These are phyloP conservation scores for Aricia artaxerxes DNA, from an alignment of 2,888 invertebrate genomes.

Conservation along the genomic window DNA sequence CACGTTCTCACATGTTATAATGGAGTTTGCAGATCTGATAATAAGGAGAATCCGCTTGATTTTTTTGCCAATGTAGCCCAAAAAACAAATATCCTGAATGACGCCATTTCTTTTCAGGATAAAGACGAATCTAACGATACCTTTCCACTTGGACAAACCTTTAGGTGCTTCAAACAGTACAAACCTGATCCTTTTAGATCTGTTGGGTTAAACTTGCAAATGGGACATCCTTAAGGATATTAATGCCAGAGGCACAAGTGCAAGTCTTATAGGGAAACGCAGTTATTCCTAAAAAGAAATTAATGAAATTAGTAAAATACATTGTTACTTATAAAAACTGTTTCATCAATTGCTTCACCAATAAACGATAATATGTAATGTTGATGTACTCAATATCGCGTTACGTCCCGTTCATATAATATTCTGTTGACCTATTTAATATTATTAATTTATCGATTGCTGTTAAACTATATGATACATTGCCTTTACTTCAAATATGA, in stretches of 20 bases:
- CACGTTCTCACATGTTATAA: neutral
- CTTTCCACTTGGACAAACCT: too few relatives aligned
- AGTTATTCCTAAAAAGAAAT: too few relatives aligned
- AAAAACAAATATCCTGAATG: too few relatives aligned
- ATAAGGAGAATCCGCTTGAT: neutral
- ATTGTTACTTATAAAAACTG: neutral
- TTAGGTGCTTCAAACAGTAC: too few relatives aligned
- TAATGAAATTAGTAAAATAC: too few relatives aligned
- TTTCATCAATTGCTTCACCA: neutral
- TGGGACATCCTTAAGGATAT: too few relatives aligned
- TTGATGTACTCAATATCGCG: neutral
- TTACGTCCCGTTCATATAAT: neutral
- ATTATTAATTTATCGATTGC: constrained; percentile 1
- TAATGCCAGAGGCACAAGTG: too few relatives aligned
- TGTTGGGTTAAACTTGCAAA: too few relatives aligned
- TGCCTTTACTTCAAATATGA: neutral
- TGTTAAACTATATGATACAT: neutral
- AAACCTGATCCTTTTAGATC: too few relatives aligned
- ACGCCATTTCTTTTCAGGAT: too few relatives aligned
- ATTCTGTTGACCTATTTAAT: constrained; percentile 15
- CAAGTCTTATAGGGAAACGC: too few relatives aligned
- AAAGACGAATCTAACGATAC: too few relatives aligned
- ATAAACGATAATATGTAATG: neutral
- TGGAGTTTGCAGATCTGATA: neutral
- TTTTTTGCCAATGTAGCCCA: neutral